Evolutionary conservation across 2,888 invertebrate species (phyloP).

Genomic region (Itoplectis maculator): DNA sequence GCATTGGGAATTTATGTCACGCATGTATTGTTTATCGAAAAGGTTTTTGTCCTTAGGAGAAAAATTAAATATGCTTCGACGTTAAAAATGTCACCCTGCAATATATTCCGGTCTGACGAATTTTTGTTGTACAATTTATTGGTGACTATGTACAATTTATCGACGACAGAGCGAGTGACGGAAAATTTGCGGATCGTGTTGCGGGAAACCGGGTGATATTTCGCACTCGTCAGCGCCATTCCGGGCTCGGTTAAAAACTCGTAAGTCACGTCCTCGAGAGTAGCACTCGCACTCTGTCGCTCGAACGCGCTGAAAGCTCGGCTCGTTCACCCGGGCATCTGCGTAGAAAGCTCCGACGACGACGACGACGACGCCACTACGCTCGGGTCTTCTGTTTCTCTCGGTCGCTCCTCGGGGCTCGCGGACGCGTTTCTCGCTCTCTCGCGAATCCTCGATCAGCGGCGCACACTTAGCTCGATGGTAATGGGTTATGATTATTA

Average conservation of each 20-base stretch:
- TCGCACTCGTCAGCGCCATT: not conserved
- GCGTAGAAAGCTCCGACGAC: conserved; percentile 5
- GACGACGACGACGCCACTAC: conserved; percentile 1
- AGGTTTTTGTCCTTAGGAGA: too few relatives aligned
- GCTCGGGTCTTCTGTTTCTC: conserved; percentile 6
- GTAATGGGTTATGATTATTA: conserved; percentile 67
- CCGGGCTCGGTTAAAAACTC: not conserved
- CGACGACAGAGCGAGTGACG: not conserved
- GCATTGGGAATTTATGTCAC: not conserved
- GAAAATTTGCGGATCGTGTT: not conserved
- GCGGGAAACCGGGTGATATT: not conserved
- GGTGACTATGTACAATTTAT: not conserved
- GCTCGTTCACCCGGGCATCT: conserved; percentile 49
- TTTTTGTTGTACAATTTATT: not conserved
- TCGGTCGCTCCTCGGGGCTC: conserved; percentile 20
- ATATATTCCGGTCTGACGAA: not conserved
- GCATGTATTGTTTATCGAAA: not conserved
- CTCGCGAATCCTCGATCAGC: conserved; percentile 66
- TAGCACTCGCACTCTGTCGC: conserved; percentile 44
- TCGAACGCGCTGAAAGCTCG: conserved; percentile 66
- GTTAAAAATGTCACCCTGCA: too few relatives aligned
- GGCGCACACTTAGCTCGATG: conserved; percentile 68
- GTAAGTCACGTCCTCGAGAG: conserved; percentile 6
- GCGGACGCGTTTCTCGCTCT: not conserved
- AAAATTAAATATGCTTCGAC: too few relatives aligned